Percentiles rank a stretch among this genome's conserved stretches.
These are phyloP conservation scores for Stenolophus ochropezus DNA, from an alignment of 2,888 invertebrate species.

Conservation along the genomic window DNA sequence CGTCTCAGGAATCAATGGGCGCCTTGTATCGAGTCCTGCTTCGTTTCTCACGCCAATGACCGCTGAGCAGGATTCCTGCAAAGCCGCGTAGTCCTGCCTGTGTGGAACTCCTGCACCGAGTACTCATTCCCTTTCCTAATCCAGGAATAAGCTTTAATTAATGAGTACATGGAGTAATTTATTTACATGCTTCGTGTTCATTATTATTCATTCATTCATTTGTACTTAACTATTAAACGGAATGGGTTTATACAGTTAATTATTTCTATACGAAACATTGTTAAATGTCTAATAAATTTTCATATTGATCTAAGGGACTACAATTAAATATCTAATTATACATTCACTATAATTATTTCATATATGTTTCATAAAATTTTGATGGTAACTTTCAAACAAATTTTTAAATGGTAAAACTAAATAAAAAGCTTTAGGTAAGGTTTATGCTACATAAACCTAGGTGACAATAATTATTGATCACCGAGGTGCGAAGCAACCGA, in stretches of 20 bases:
- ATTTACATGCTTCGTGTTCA: constrained; percentile 37
- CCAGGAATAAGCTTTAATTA: constrained; percentile 22
- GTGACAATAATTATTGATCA: no score
- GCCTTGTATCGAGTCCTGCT: constrained; percentile 8
- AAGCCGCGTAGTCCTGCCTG: neutral
- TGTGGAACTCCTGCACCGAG: neutral
- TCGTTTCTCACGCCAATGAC: constrained; percentile 34
- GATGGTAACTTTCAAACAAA: no score
- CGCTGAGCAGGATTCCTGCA: constrained; percentile 1
- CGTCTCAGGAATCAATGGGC: neutral
- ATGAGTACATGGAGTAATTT: constrained; percentile 28
- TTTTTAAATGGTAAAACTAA: no score
- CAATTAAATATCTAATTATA: neutral
- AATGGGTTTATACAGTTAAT: constrained; percentile 7
- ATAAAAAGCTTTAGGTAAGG: no score
- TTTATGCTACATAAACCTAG: no score
- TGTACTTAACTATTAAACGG: constrained; percentile 12
- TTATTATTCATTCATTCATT: constrained; percentile 34
- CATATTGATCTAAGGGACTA: neutral
- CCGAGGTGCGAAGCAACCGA: no score
- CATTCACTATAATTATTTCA: no score
- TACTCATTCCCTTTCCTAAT: neutral
- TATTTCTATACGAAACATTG: neutral
- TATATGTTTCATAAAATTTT: no score
- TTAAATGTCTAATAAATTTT: constrained; percentile 8